Base-by-base conservation (phyloP, 2,113 vertebrate species). In the Gymnogyps californianus region DNA sequence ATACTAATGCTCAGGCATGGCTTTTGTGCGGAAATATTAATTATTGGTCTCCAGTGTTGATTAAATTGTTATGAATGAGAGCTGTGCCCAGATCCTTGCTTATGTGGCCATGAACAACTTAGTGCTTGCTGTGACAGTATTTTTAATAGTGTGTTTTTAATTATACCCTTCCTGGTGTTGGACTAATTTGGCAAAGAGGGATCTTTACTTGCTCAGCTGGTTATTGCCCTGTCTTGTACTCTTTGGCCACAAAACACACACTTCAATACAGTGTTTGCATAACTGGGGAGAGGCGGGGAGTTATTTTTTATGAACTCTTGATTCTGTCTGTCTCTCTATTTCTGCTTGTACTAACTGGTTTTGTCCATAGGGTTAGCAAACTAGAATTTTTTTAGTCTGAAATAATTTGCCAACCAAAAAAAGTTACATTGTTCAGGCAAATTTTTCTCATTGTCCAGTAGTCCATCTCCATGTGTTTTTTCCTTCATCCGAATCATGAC, bases 61-160 rank as follows among this genome's bases (percentile, higher is more conserved):
- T 71, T 71, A 34, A 34, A 76, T 57, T 76, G 40, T 83, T 90
- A 51, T 12, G 58, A 74, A 51, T 12, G 58, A 74, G 36, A 70
- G 25, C 72, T 81, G 7, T 83, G 49, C 34, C 24, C 36, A 69
- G 10, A 34, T 72, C 46, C 8, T 66, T 75, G 59, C 26, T 88
- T 88, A 32, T 77, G 67, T 88, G 71, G 54, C 58, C 25, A 10
- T 26, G 28, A 82, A 51, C 26, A 92, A 62, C 67, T 65, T 58
- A 46, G 40, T 83, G 19, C 58, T 90, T 80, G 36, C 36, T 80
- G 13, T 65, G 55, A 57, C 67, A 47, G 10, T 72, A 17, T 93
- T 93, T 96, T 88, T 90, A 85, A 36, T 72, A 44, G 28, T 22
- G 24, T 90, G 44, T 19, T 83, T 92, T 92, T 93, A 86, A 83